Evolutionary conservation across 2,797 vertebrate genomes (phyloP).

Genomic region (Apogon hyalosoma): DNA sequence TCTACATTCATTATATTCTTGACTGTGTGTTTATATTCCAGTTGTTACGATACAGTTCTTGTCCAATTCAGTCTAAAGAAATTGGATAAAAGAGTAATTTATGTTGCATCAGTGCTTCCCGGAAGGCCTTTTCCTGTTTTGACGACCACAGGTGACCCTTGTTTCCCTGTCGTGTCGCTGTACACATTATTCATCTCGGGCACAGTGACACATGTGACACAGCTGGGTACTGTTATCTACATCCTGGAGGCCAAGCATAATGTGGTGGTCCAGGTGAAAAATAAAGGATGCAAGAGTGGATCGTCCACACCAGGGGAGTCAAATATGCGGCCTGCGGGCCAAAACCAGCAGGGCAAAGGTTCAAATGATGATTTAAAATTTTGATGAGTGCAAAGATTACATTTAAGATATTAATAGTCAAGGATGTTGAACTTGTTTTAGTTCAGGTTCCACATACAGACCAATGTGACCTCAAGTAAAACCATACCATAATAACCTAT

Average conservation of each 20-base stretch:
- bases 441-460: too few species aligned
- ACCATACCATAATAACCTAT: too few species aligned
- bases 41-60: neutral
- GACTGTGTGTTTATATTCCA: neutral
- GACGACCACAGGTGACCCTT: slow-evolving; percentile 43
- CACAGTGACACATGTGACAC: slow-evolving; percentile 30
- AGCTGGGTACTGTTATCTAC: slow-evolving; percentile 40
- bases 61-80: neutral
- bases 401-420: too few species aligned
- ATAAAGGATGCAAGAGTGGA: too few species aligned
- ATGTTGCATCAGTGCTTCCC: slow-evolving; percentile 2
- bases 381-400: too few species aligned
- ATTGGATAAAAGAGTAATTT: neutral
- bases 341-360: too few species aligned
- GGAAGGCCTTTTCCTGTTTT: slow-evolving; percentile 54
- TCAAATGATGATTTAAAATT: too few species aligned
- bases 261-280: neutral
- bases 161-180: slow-evolving; percentile 21
- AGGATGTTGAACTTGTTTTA: too few species aligned
- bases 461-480: too few species aligned
- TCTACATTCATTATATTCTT: neutral
- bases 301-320: too few species aligned
- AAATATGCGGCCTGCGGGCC: too few species aligned
- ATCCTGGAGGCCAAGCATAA: slow-evolving; percentile 42
- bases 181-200: slow-evolving; percentile 22